Percentiles rank a stretch among this genome's conserved stretches.
These are phyloP conservation scores for Eurytoma californica DNA, from an alignment of 2,888 invertebrate species.

Conservation along the genomic window DNA sequence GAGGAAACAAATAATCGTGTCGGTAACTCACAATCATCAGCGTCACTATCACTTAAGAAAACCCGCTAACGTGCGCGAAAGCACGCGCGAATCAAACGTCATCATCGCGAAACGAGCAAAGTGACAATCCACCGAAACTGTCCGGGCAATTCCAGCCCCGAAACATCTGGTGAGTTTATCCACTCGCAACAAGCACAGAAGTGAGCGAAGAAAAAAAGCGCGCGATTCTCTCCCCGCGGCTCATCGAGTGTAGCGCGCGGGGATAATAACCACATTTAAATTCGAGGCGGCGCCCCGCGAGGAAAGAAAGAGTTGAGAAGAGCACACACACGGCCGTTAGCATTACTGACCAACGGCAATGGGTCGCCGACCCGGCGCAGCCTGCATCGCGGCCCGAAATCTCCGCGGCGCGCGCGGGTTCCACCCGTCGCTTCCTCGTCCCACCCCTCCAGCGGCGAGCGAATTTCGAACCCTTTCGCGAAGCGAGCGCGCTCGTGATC, in stretches of 20 bases:
- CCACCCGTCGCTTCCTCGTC: not conserved
- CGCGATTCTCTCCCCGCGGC: slow-evolving; percentile 13
- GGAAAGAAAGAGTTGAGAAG: slow-evolving; percentile 31
- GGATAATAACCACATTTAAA: slow-evolving; percentile 31
- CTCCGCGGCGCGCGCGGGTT: not conserved
- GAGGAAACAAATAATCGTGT: no score
- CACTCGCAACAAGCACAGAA: not conserved
- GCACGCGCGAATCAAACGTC: no score
- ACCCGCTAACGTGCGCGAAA: no score
- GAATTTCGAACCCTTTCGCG: no score
- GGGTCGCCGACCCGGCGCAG: slow-evolving; percentile 68
- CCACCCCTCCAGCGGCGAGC: not conserved
- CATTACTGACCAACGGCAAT: slow-evolving; percentile 74
- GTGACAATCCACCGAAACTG: no score
- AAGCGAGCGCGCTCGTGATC: no score
- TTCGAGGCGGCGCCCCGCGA: not conserved
- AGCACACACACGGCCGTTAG: slow-evolving; percentile 66
- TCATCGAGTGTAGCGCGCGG: slow-evolving; percentile 6
- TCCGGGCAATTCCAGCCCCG: no score
- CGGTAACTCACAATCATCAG: no score
- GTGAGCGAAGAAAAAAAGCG: not conserved
- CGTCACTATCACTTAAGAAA: no score
- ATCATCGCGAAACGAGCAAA: no score
- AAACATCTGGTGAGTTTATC: no score
- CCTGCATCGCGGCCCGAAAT: slow-evolving; percentile 25